Conservation (phyloP, 2,888 invertebrate species). For the Agriopis aurantiaria region DNA sequence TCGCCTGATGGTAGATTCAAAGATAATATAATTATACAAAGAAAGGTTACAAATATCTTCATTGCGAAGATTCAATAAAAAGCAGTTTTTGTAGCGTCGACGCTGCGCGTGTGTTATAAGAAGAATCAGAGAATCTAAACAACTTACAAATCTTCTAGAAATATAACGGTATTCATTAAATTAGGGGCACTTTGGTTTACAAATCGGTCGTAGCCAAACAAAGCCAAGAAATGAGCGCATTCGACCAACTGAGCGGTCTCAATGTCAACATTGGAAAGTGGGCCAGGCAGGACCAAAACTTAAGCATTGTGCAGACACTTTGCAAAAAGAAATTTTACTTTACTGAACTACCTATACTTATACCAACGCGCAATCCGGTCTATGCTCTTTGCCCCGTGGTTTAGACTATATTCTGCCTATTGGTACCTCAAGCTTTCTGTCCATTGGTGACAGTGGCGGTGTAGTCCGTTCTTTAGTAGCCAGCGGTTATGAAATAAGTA, state of each 20-base stretch:
- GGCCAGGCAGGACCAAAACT: slow-evolving; percentile 60
- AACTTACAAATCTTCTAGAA: background rate
- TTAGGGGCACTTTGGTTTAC: slow-evolving; percentile 19
- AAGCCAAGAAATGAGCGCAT: slow-evolving; percentile 18
- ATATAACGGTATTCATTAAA: background rate
- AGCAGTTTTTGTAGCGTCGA: too few relatives aligned
- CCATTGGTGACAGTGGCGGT: background rate
- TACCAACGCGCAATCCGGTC: too few relatives aligned
- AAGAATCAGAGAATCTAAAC: too few relatives aligned
- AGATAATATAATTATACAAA: too few relatives aligned
- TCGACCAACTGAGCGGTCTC: slow-evolving; percentile 8
- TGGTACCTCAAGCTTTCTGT: background rate
- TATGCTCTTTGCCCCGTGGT: too few relatives aligned
- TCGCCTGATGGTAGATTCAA: too few relatives aligned
- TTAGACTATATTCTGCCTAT: too few relatives aligned
- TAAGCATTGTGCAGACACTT: slow-evolving; percentile 9
- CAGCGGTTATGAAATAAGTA: slow-evolving; percentile 50
- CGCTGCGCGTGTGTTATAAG: too few relatives aligned
- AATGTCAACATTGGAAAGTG: slow-evolving; percentile 67
- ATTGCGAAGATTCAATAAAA: too few relatives aligned
- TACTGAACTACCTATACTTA: too few relatives aligned
- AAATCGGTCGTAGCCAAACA: slow-evolving; percentile 18
- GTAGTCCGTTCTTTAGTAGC: slow-evolving; percentile 8
- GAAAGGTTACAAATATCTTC: too few relatives aligned
- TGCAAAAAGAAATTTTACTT: background rate